These are phyloP conservation scores for Pyrgilauda ruficollis DNA, from an alignment of 2,113 vertebrate species.

Conservation along the genomic window DNA sequence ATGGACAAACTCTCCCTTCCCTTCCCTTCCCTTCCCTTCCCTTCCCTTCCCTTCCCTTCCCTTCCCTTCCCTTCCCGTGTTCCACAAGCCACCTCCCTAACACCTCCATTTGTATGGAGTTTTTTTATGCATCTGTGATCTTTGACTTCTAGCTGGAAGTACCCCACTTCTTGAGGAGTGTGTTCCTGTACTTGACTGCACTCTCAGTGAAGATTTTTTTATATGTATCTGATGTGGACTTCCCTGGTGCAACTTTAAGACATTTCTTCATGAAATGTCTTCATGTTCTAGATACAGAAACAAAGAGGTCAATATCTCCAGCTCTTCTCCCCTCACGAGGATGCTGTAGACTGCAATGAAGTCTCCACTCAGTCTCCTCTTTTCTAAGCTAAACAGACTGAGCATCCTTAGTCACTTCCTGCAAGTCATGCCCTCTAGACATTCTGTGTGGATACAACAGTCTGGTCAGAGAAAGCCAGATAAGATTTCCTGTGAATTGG, in stretches of 20 bases:
- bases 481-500: neutral
- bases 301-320: neutral
- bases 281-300: fast-evolving
- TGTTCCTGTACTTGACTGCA: neutral
- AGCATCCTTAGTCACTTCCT: neutral
- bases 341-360: neutral
- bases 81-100: fast-evolving
- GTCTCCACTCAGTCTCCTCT: neutral
- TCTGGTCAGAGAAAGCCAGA: neutral
- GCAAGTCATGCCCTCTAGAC: neutral
- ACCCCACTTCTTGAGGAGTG: neutral
- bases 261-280: neutral
- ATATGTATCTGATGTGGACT: neutral
- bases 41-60: too few relatives aligned
- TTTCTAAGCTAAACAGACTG: neutral
- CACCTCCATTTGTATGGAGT: fast-evolving
- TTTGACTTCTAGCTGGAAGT: neutral
- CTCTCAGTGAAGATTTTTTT: neutral
- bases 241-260: neutral
- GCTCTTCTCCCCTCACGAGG: neutral
- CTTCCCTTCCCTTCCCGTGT: too few relatives aligned
- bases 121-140: neutral
- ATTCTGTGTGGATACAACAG: neutral
- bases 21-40: too few relatives aligned
- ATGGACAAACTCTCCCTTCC: neutral